phyloP scores from a whole-genome alignment of 2,113 vertebrate species.

The Caranx melampygus region DNA sequence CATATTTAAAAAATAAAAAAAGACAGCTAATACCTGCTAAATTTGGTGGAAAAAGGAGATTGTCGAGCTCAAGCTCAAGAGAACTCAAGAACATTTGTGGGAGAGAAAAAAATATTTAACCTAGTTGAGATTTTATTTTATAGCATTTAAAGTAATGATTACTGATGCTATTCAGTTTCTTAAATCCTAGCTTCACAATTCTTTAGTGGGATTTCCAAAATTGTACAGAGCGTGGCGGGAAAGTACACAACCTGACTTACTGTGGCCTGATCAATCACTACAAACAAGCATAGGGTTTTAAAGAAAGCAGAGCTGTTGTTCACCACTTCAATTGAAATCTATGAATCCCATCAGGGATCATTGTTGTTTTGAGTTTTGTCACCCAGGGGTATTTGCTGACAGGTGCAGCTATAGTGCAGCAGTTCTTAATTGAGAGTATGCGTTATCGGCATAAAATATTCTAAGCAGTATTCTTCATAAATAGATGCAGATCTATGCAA shows the following conservation, averaged over 20 bases:
- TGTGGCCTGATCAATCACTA: not conserved
- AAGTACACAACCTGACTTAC: not conserved
- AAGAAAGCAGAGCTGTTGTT: not conserved
- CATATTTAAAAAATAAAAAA: no score
- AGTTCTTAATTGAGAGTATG: not conserved
- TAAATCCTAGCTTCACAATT: not conserved
- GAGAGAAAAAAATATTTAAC: not conserved
- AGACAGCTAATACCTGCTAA: no score
- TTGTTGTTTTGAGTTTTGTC: constrained; percentile 2
- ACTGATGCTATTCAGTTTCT: not conserved
- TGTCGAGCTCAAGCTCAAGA: no score
- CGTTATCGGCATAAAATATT: not conserved
- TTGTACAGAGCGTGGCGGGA: not conserved
- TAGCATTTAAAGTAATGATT: not conserved
- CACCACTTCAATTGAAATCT: constrained; percentile 6
- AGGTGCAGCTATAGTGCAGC: constrained; percentile 5
- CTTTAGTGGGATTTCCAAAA: not conserved
- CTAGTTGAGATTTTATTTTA: not conserved
- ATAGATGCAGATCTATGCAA: not conserved
- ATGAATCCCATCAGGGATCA: not conserved
- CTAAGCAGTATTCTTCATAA: not conserved
- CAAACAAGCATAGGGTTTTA: not conserved
- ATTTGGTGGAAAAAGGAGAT: constrained; percentile 12
- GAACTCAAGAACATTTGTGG: not conserved
- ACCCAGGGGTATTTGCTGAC: not conserved